Evolutionary conservation across 2,888 invertebrate species (phyloP), one percentile per base, ranked within the genome.

Genomic region (Agriotes lineatus): DNA sequence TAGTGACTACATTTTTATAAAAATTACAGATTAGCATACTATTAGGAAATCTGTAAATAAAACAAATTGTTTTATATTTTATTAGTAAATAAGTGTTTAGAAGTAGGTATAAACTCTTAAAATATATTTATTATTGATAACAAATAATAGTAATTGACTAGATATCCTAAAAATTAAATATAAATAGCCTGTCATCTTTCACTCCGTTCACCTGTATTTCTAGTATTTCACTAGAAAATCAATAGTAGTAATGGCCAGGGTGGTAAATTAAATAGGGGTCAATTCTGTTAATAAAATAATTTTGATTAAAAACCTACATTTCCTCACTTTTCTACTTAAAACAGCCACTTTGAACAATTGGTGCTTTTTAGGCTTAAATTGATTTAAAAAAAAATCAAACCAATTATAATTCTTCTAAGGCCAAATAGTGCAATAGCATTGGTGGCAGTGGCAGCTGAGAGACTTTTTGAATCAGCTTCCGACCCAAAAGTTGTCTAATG

Each of bases 401-500:
- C 9, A 16, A 18, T 42, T 42, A 75, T 56, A 80, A 71, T 72
- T 87, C 85, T 80, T 90, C 88, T 81, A 90, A 85, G 83, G 88
- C 85, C 64, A 90, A 84, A 82, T 86, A 90, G 72, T 81, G 83
- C 78, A 88, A 88, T 75, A 90, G 82, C 72, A 85, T 81, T 65
- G 82, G 83, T 42, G 90, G 90, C 80, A 90, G 80, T 63, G 88
- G 87, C 71, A 90, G 84, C 68, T 82, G 79, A 37, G 81, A 83
- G 72, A 90, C 83, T 71, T 81, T 82, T 37, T 75, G 72, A 33
- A 82, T 78, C 14, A 86, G 73, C 56, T 82, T 76, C 57, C 80
- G 81, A 20, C 84, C 83, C 16, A 85, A 76, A 64, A 83, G 80
- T 67, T 76, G 83, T 72, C 90, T 85, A 64, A 90, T 85, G 74